Evolutionary conservation across 2,797 vertebrate species (phyloP).

Genomic region (Falco peregrinus): DNA sequence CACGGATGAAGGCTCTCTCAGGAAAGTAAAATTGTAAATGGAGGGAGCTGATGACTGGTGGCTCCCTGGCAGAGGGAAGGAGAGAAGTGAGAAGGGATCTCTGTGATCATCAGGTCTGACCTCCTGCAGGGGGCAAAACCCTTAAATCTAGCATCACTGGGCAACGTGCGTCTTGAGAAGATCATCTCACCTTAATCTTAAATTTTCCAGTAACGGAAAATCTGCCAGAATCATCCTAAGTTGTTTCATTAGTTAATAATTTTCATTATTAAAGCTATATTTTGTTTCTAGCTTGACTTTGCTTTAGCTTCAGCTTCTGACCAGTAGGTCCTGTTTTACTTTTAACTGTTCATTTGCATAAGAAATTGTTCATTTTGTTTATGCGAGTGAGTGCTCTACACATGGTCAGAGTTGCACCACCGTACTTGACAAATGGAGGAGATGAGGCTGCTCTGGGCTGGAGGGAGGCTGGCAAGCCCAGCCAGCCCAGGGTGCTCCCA

Average conservation of each 20-base stretch:
- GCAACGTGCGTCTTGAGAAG: no score
- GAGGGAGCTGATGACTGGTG: not conserved
- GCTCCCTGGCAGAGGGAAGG: not conserved
- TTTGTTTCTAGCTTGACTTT: not conserved
- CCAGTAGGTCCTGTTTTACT: not conserved
- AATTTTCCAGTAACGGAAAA: not conserved
- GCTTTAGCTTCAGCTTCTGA: not conserved
- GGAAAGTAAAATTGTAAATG: not conserved
- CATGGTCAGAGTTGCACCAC: no score
- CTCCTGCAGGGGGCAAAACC: not conserved
- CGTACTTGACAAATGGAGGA: fast-evolving
- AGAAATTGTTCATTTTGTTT: not conserved
- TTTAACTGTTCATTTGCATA: not conserved
- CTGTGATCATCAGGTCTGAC: not conserved
- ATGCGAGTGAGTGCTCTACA: no score
- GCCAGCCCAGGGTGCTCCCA: not conserved
- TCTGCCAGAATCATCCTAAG: fast-evolving
- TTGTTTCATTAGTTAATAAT: not conserved
- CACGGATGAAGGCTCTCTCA: not conserved
- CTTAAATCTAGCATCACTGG: fast-evolving
- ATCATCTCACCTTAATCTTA: not conserved
- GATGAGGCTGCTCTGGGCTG: not conserved
- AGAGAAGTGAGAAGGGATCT: no score
- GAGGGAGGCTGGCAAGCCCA: not conserved
- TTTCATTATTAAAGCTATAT: not conserved